Evolutionary conservation across 2,888 invertebrate genomes (phyloP), one percentile per base, ranked within the genome.

Genomic region (Blastobasis adustella): DNA sequence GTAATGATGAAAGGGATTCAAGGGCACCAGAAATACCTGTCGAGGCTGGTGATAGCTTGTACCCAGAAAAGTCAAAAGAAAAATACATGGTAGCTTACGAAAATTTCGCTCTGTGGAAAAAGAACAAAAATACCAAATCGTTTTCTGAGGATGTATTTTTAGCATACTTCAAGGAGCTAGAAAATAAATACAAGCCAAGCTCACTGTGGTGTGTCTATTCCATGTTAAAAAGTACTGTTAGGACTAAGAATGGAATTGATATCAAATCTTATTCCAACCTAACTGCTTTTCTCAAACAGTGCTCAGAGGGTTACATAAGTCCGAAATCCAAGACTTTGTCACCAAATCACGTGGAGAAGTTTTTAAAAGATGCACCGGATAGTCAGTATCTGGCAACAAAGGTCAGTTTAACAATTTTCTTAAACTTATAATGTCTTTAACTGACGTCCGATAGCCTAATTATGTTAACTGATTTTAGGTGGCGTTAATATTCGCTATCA

Each of bases 401-500:
- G 53, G 53, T 58, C 38, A 45, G 51, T 53, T 47, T 36, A 23
- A 10, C 10, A 10, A 23, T 10, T 10, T 23, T 23, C n/a, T 45
- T 40, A 40, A 40, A 40, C 4, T 1, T 50, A 9, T 37, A 9
- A 37, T 23, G 37, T n/a, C 41, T 23, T 48, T 10, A 4, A 40
- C 5, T 40, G 8, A 41, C 6, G 37, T 10, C 7, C 8, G 37
- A 6, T 37, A 10, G 23, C 38, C 8, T 37, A 51, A 47, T 50
- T 48, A 46, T n/a, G 4, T n/a, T 5, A 50, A 23, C 40, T 40
- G 1, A 2, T 57, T 54, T n/a, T 46, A 57, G 56, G 56, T 54
- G 42, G 54, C 39, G 10, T 48, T 60, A 37, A 60, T 60, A 42
- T 55, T 60, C 10, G 58, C 57, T 10, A 45, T 59, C 36, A 51